phyloP scores from a whole-genome alignment of 1,140 invertebrate species.

The Sesamia nonagrioides region DNA sequence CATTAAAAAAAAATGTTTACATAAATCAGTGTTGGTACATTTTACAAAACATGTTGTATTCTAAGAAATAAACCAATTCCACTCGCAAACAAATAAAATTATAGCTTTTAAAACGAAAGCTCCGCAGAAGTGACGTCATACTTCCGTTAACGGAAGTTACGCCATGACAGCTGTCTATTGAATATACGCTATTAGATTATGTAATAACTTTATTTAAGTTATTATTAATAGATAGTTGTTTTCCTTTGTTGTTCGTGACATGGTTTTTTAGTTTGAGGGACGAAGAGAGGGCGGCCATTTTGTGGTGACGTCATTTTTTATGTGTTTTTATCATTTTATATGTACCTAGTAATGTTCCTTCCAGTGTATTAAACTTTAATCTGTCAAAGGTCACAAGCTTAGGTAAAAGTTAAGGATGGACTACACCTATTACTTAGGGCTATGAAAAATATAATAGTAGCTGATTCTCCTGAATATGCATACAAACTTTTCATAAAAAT shows the following conservation, averaged over 20 bases:
- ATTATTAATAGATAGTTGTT: slow-evolving; percentile 3
- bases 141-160: slow-evolving; percentile 15
- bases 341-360: neutral
- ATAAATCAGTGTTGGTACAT: too few relatives aligned
- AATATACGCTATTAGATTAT: slow-evolving; percentile 15
- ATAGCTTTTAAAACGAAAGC: slow-evolving; percentile 17
- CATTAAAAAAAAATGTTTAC: too few relatives aligned
- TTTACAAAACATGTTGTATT: neutral
- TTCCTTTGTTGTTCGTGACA: neutral
- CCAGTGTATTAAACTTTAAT: too few relatives aligned
- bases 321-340: neutral
- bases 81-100: neutral
- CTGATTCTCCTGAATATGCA: too few relatives aligned
- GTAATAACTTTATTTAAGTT: slow-evolving; percentile 2
- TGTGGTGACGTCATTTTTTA: neutral
- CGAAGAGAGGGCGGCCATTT: neutral
- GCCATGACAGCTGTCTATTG: slow-evolving; percentile 13
- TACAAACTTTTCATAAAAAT: too few relatives aligned
- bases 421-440: too few relatives aligned
- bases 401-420: too few relatives aligned
- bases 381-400: too few relatives aligned
- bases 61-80: neutral
- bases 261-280: neutral
- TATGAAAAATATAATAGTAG: too few relatives aligned
- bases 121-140: slow-evolving; percentile 29